Conservation (phyloP, 2,113 vertebrate species). For the Nematolebias whitei region DNA sequence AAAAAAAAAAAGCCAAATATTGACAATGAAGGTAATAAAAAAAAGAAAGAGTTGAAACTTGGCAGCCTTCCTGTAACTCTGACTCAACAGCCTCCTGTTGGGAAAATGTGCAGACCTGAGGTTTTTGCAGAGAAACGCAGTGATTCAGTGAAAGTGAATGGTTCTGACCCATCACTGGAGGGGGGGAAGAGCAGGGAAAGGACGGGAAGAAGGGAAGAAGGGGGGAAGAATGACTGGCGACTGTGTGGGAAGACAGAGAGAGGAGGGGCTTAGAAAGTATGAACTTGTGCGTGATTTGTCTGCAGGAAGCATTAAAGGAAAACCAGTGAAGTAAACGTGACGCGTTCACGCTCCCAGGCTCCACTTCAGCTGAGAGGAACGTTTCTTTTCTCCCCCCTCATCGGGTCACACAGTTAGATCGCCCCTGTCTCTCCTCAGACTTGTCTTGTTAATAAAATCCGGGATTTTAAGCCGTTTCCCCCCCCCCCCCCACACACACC, state of each 20-base stretch:
- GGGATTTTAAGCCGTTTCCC: constrained; percentile 32
- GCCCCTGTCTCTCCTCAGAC: constrained; percentile 27
- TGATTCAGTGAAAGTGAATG: constrained; percentile 70
- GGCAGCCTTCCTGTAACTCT: constrained; percentile 31
- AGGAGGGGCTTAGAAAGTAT: constrained; percentile 83
- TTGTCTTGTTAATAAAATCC: constrained; percentile 36
- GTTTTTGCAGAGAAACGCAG: constrained; percentile 51
- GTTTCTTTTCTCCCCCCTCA: constrained; percentile 28
- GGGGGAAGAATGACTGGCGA: constrained; percentile 66
- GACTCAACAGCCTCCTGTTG: constrained; percentile 54
- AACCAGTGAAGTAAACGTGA: constrained; percentile 71
- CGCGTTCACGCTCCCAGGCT: constrained; percentile 29
- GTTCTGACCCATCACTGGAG: constrained; percentile 58
- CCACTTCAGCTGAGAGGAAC: not conserved
- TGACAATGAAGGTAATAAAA: not conserved
- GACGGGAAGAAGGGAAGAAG: constrained; percentile 60
- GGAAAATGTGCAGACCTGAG: constrained; percentile 46
- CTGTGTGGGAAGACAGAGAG: constrained; percentile 65
- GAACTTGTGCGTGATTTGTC: constrained; percentile 87
- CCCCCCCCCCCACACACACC: not conserved
- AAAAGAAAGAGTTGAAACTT: not conserved
- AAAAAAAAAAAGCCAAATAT: not conserved
- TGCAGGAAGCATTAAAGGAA: constrained; percentile 84
- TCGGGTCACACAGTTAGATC: constrained; percentile 37
- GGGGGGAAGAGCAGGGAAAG: constrained; percentile 48